Evolutionary conservation across 1,140 invertebrate genomes (phyloP).

Genomic region (Brachystomella parvula): DNA sequence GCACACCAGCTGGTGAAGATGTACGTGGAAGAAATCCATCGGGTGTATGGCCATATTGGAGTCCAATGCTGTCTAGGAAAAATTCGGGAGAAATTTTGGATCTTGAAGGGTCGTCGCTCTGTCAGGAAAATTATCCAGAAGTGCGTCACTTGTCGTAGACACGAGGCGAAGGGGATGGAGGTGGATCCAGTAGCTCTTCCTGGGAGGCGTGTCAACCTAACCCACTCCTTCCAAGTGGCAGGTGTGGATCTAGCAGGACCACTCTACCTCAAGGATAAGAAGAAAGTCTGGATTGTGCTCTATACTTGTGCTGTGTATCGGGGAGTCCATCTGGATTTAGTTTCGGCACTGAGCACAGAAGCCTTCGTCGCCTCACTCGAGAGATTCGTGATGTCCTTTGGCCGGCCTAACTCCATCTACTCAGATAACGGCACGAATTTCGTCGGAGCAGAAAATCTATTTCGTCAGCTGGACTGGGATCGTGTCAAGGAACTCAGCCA

Average conservation of each 20-base stretch:
- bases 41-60: neutral
- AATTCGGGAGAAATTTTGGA: neutral
- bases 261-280: constrained; percentile 36
- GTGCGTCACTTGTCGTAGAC: neutral
- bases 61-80: neutral
- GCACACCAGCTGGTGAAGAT: constrained; percentile 21
- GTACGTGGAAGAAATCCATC: neutral
- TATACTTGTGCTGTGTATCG: constrained; percentile 43
- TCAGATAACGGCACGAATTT: constrained; percentile 43
- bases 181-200: constrained; percentile 28
- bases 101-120: neutral
- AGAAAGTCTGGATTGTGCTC: constrained; percentile 41
- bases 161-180: constrained; percentile 9
- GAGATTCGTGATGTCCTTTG: constrained; percentile 23
- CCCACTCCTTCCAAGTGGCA: constrained; percentile 39
- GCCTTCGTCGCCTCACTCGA: neutral
- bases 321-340: constrained; percentile 43
- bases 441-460: constrained; percentile 36
- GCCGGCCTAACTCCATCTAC: constrained; percentile 35
- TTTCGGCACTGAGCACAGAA: neutral
- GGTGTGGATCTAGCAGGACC: constrained; percentile 41
- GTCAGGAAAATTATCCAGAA: neutral
- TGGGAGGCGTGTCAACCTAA: constrained; percentile 37
- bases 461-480: neutral
- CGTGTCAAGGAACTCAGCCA: neutral